phyloP scores from a whole-genome alignment of 1,140 invertebrate genomes.

The Diachasmimorpha longicaudata region DNA sequence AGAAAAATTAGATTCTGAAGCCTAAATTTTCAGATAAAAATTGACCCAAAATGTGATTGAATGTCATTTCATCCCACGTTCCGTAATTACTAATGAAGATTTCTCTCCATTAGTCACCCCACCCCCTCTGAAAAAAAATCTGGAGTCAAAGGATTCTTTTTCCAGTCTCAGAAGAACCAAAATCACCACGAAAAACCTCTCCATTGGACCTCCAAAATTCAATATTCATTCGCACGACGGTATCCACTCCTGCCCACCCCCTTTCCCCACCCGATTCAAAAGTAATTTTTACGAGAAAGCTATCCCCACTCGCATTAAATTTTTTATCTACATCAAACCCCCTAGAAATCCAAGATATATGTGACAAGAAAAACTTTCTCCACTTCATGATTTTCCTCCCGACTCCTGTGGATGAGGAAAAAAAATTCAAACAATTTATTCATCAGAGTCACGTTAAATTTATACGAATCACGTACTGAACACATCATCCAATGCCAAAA shows the following conservation, averaged over 20 bases:
- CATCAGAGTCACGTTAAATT: background rate
- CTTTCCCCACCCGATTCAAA: background rate
- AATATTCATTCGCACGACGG: conserved; percentile 29
- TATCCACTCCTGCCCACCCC: background rate
- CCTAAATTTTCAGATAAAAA: no score
- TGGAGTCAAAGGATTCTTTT: background rate
- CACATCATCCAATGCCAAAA: background rate
- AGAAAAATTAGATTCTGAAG: no score
- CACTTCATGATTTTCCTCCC: background rate
- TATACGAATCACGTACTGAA: conserved; percentile 22
- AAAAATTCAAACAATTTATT: conserved; percentile 19
- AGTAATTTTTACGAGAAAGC: background rate
- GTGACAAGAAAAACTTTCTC: background rate
- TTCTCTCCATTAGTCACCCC: no score
- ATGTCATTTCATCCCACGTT: no score
- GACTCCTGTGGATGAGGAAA: background rate
- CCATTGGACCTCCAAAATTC: conserved; percentile 41
- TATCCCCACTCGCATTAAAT: background rate
- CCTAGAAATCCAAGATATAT: background rate
- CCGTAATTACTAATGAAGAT: no score
- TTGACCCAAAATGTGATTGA: no score
- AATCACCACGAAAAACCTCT: background rate
- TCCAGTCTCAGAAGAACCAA: background rate
- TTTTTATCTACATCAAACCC: background rate
- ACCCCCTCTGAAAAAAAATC: no score